These are phyloP conservation scores for Chionoecetes opilio DNA, from an alignment of 1,140 invertebrate genomes.

Conservation along the genomic window DNA sequence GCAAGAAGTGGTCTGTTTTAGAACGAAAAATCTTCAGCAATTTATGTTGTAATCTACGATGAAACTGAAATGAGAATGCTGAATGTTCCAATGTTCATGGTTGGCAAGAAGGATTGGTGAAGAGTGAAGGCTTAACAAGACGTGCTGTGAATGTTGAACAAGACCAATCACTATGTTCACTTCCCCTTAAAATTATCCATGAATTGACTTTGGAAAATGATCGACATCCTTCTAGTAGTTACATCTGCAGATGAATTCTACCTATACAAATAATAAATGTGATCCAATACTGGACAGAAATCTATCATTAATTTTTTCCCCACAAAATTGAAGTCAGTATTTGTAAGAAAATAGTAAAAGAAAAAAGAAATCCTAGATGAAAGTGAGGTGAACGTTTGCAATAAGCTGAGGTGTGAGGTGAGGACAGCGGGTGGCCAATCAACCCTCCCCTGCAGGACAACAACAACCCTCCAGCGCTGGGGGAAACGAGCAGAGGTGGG, in stretches of 20 bases:
- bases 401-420: background rate
- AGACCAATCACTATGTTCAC: no score
- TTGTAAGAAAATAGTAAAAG: background rate
- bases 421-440: background rate
- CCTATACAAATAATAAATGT: background rate
- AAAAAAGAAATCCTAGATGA: background rate
- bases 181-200: no score
- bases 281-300: background rate
- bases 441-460: conserved; percentile 34
- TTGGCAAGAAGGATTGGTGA: no score
- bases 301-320: background rate
- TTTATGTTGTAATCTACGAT: no score
- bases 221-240: no score
- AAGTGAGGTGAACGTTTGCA: background rate
- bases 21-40: no score
- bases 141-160: no score
- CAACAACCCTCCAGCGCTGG: conserved; percentile 31
- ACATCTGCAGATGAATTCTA: no score
- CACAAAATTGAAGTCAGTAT: background rate
- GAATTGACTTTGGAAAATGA: no score
- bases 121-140: no score
- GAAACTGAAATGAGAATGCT: no score
- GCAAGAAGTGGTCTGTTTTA: background rate
- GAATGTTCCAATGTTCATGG: no score
- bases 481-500: conserved; percentile 28